These are phyloP conservation scores for Eurytemora carolleeae DNA, from an alignment of 1,140 invertebrate species.

Conservation along the genomic window DNA sequence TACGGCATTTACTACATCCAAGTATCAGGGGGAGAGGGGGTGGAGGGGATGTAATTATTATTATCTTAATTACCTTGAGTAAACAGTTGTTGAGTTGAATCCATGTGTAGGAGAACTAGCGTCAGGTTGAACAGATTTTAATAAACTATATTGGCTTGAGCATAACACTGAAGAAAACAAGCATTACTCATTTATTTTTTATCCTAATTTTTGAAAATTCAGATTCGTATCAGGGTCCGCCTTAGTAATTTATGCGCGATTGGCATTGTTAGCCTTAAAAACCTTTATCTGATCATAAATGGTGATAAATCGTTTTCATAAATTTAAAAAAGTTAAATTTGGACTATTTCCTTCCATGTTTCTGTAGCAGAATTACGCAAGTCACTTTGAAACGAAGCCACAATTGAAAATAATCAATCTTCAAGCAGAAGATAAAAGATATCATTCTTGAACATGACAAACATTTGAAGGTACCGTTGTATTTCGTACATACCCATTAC, in stretches of 20 bases:
- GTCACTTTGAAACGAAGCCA: no score
- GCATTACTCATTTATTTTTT: conserved; percentile 76
- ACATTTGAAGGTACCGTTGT: no score
- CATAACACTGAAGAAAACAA: conserved; percentile 92
- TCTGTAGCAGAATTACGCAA: no score
- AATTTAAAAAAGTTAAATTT: no score
- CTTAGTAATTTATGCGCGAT: conserved; percentile 58
- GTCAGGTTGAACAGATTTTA: conserved; percentile 97
- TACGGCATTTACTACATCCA: no score
- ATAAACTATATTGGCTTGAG: conserved; percentile 84
- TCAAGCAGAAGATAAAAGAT: no score
- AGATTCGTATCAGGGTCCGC: conserved; percentile 66
- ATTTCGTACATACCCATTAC: no score
- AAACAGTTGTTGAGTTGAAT: conserved; percentile 86
- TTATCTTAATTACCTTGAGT: conserved; percentile 49
- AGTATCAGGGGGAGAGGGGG: no score
- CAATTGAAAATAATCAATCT: no score
- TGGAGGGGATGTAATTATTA: no score
- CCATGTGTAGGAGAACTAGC: conserved; percentile 93
- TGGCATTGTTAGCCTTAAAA: conserved; percentile 57
- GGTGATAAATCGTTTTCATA: conserved; percentile 71
- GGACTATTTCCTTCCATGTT: no score
- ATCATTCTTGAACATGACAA: no score
- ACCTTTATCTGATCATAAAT: conserved; percentile 79
- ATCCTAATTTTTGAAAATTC: conserved; percentile 62